Evolutionary conservation across 2,113 vertebrate genomes (phyloP).

Genomic region (Hemicordylus capensis): DNA sequence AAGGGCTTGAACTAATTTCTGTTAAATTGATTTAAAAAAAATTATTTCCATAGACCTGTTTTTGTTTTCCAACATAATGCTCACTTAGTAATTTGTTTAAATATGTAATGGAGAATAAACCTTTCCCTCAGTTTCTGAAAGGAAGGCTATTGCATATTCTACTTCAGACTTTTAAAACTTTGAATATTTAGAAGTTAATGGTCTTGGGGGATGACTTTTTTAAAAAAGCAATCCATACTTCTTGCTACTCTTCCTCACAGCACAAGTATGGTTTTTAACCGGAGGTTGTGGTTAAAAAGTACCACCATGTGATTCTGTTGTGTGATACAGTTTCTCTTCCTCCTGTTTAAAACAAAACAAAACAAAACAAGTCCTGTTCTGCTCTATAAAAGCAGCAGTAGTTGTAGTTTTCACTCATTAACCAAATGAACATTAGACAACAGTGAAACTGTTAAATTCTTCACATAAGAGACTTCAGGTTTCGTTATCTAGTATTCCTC

Average conservation of each 20-base stretch:
- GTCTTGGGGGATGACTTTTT: neutral
- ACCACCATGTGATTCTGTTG: neutral
- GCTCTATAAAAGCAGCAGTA: neutral
- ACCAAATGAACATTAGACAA: neutral
- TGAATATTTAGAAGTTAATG: neutral
- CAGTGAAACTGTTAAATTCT: neutral
- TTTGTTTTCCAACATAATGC: conserved; percentile 25
- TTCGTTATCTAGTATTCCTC: neutral
- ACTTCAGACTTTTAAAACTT: neutral
- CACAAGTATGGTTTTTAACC: too few relatives aligned
- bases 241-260: too few relatives aligned
- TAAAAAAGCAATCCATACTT: neutral
- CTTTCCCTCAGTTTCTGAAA: neutral
- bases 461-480: neutral
- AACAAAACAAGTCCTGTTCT: neutral
- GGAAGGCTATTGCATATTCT: neutral
- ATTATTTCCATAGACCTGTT: conserved; percentile 11
- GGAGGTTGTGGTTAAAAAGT: neutral
- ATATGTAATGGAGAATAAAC: conserved; percentile 20
- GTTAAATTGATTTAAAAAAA: neutral
- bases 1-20: neutral
- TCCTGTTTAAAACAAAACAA: neutral
- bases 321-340: neutral
- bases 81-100: conserved; percentile 1
- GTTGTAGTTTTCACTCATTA: neutral